Evolutionary conservation across 2,888 invertebrate genomes (phyloP), one percentile per base, ranked within the genome.

Genomic region (Corbicula japonica): DNA sequence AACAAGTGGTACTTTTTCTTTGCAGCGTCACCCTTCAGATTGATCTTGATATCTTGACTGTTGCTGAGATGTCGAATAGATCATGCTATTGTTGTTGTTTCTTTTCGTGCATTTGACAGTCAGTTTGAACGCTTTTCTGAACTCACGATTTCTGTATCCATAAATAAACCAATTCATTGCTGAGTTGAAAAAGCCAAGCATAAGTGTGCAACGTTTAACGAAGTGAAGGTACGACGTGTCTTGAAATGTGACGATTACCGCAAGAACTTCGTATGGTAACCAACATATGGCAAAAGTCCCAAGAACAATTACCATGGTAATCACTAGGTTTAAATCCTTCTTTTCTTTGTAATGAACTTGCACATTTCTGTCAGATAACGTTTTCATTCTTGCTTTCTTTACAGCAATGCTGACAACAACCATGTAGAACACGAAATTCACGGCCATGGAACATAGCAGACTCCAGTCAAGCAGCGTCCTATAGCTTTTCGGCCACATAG

Each of bases 161-260:
- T 76, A 76, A 0, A 76, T 50, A 1, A 76, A 34, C 71, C 76
- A 71, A 54, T 76, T 76, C 2, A 76, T 30, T 6, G 70, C 71
- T 15, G 76, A 76, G 23, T 76, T 76, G 1, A 71, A 56, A 26
- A 71, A 28, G 10, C 76, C 76, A 38, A 54, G 63, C 28, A 72
- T 65, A 8, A 76, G 50, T 2, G 71, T 30, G 38, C 65, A 71
- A 28, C 56, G 32, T 21, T 62, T 65, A 6, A 58, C 54, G 26
- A 66, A 70, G 32, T 69, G 48, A 2, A 35, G 54, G 12, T 52
- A n/a, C 8, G 44, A 4, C 6, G 69, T 63, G 12, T 70, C 63
- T n/a, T 56, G 26, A 38, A 76, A 63, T 35, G 46, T 52, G 5
- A 70, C 38, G 23, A 76, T 56, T 2, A 54, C 34, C 10, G 50